Conservation (phyloP, 92 coral and sea anemone genomes). For the Heliopora coerulea region DNA sequence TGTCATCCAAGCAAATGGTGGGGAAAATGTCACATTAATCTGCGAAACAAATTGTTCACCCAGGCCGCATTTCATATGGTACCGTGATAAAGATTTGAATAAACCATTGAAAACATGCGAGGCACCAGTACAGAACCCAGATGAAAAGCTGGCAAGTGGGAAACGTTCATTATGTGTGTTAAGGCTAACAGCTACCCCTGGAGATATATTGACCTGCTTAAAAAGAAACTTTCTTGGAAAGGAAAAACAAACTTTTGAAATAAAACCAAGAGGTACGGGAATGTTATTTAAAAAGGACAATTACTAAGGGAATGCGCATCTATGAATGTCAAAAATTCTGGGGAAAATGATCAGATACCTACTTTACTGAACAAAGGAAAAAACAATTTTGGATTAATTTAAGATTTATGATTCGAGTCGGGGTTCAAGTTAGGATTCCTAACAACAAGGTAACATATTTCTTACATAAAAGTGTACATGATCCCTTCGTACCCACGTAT, state of each 20-base stretch:
- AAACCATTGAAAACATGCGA: constrained; percentile 26
- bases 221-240: constrained; percentile 5
- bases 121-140: not conserved
- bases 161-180: constrained; percentile 4
- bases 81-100: not conserved
- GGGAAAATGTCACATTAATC: constrained; percentile 6
- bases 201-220: constrained; percentile 11
- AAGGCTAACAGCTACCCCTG: not conserved
- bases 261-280: no score
- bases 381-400: no score
- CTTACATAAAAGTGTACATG: no score
- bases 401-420: no score
- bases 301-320: no score
- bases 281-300: no score
- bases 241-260: constrained; percentile 27
- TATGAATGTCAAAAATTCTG: no score
- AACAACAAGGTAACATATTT: no score
- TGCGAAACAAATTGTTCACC: constrained; percentile 28
- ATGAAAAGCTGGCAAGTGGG: not conserved
- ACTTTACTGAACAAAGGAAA: no score
- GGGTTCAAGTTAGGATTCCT: no score
- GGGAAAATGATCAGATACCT: no score
- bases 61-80: constrained; percentile 20
- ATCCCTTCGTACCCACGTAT: no score
- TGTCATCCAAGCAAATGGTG: not conserved